phyloP scores from a whole-genome alignment of 2,888 invertebrate species.

The Cerastoderma edule region DNA sequence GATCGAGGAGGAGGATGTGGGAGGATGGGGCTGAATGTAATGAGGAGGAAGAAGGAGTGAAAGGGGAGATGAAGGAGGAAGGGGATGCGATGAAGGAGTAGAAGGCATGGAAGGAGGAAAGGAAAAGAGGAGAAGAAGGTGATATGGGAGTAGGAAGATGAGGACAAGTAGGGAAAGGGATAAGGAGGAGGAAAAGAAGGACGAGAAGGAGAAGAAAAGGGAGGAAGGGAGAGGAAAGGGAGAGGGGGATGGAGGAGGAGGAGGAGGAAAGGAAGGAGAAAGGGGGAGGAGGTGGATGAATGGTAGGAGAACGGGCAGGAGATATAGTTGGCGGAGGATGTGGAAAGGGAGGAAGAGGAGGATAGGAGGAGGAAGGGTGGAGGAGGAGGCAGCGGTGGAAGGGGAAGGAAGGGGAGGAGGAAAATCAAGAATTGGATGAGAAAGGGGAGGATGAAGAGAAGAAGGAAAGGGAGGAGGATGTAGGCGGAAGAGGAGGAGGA shows the following conservation, averaged over 20 bases:
- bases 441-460: background rate
- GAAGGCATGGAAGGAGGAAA: background rate
- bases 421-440: background rate
- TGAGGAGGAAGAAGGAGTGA: background rate
- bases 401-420: background rate
- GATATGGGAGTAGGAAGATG: background rate
- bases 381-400: background rate
- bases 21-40: background rate
- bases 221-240: background rate
- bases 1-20: background rate
- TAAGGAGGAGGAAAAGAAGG: background rate
- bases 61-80: background rate
- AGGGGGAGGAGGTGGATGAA: background rate
- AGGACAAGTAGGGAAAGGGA: background rate
- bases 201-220: background rate
- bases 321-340: background rate
- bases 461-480: background rate
- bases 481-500: background rate
- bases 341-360: background rate
- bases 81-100: background rate
- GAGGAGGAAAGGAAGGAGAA: background rate
- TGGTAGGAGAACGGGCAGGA: background rate
- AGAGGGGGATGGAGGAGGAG: background rate
- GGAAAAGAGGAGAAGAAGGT: background rate
- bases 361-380: background rate